These are phyloP conservation scores for Ciconia nigra DNA, from an alignment of 2,797 vertebrate genomes.

Conservation along the genomic window DNA sequence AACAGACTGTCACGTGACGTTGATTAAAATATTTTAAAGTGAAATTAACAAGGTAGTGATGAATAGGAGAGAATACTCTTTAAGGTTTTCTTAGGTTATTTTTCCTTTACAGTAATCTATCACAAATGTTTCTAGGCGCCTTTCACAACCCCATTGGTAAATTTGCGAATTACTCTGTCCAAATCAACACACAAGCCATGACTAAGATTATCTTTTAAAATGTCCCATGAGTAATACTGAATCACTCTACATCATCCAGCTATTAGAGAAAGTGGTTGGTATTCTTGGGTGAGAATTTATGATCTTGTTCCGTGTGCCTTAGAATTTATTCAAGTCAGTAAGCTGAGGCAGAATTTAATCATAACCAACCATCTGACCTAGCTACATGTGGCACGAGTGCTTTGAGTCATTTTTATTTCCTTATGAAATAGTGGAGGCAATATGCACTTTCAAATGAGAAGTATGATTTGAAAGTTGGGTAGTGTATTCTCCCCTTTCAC, in stretches of 20 bases:
- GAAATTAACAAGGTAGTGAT: background rate
- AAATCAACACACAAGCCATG: background rate
- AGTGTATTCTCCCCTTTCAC: constrained; percentile 17
- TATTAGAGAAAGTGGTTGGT: background rate
- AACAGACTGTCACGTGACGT: background rate
- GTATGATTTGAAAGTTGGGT: background rate
- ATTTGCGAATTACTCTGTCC: background rate
- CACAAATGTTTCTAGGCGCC: background rate
- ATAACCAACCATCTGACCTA: background rate
- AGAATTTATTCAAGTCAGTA: constrained; percentile 10
- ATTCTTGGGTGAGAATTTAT: background rate
- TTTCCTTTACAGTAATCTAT: background rate
- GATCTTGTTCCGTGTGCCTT: background rate
- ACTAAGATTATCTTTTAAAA: background rate
- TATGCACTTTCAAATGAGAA: background rate
- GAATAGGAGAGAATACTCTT: background rate
- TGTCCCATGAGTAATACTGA: background rate
- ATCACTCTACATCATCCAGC: background rate
- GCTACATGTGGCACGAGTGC: background rate
- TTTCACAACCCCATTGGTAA: background rate
- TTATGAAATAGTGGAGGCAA: background rate
- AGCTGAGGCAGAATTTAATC: constrained; percentile 22
- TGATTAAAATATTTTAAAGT: background rate
- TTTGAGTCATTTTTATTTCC: background rate
- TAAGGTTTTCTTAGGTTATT: background rate